phyloP scores from a whole-genome alignment of 1,140 invertebrate genomes.

The Cydia splendana region DNA sequence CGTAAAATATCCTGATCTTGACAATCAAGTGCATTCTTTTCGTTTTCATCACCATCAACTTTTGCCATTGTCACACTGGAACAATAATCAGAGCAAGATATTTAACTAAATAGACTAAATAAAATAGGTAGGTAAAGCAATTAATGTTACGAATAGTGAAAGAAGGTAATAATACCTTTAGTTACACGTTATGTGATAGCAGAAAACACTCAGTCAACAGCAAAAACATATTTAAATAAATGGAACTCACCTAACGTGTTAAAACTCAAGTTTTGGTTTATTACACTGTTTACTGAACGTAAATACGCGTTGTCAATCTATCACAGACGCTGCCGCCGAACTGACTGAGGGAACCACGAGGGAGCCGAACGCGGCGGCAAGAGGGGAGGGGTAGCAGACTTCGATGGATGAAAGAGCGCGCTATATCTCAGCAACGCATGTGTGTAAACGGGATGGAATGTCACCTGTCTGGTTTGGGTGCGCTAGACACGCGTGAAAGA shows the following conservation, averaged over 20 bases:
- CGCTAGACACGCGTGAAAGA: background rate
- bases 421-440: background rate
- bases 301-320: background rate
- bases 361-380: background rate
- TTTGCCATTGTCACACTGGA: background rate
- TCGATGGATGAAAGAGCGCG: background rate
- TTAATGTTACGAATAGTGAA: too few species aligned
- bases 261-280: background rate
- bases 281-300: background rate
- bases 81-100: background rate
- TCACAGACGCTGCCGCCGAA: conserved; percentile 9
- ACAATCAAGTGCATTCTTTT: background rate
- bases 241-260: background rate
- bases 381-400: background rate
- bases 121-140: too few species aligned
- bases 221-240: conserved; percentile 4
- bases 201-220: background rate
- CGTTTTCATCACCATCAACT: background rate
- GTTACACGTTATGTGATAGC: background rate
- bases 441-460: background rate
- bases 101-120: background rate
- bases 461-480: background rate
- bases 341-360: background rate
- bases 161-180: background rate
- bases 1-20: background rate